Percentiles rank a stretch among this genome's conserved stretches.
These are phyloP conservation scores for Conus betulinus DNA, from an alignment of 1,140 invertebrate genomes.

Conservation along the genomic window DNA sequence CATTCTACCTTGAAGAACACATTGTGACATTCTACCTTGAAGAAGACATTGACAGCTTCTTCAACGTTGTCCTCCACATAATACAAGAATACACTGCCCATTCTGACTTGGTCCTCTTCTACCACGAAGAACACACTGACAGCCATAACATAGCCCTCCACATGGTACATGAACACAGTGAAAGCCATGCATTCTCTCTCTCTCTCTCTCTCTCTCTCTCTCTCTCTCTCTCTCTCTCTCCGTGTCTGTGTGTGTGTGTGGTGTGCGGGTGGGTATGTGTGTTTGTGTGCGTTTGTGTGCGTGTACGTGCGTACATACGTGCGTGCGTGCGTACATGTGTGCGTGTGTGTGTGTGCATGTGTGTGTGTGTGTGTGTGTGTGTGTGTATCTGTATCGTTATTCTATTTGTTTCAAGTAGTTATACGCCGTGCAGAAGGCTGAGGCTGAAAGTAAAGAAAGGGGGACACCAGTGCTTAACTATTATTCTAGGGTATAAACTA, in stretches of 20 bases:
- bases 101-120: background rate
- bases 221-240: background rate
- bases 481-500: too few species aligned
- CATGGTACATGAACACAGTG: too few species aligned
- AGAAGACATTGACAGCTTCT: too few species aligned
- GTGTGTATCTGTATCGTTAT: background rate
- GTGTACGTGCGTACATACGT: background rate
- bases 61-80: too few species aligned
- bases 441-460: background rate
- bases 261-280: background rate
- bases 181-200: background rate
- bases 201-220: accelerated
- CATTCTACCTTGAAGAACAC: too few species aligned
- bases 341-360: background rate
- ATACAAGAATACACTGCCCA: too few species aligned
- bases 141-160: too few species aligned
- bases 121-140: background rate
- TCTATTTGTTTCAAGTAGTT: background rate
- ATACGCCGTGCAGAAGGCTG: background rate
- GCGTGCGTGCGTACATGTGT: background rate
- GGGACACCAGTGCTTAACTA: background rate
- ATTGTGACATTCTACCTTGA: too few species aligned
- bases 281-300: background rate
- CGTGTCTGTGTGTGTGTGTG: background rate
- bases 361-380: background rate